These are phyloP conservation scores for Agrotis clavis DNA, from an alignment of 2,888 invertebrate genomes.

Conservation along the genomic window DNA sequence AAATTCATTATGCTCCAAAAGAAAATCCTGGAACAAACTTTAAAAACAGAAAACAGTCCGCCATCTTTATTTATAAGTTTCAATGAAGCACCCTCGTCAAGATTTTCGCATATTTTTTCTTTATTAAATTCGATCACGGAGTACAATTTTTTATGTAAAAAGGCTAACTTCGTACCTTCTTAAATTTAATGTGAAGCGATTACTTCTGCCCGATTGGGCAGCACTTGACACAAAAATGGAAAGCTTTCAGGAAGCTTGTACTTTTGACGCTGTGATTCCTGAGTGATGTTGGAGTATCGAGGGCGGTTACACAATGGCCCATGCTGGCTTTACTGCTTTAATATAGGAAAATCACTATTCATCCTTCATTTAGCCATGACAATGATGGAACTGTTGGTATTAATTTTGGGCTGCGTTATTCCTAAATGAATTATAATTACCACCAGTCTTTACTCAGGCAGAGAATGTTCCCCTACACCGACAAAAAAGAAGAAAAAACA, in stretches of 20 bases:
- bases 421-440: neutral
- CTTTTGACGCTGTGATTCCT: slow-evolving; percentile 54
- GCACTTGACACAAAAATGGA: slow-evolving; percentile 62
- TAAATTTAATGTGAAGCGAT: slow-evolving; percentile 60
- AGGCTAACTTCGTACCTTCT: slow-evolving; percentile 52
- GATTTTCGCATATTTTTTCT: slow-evolving; percentile 57
- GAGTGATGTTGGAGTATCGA: slow-evolving; percentile 40
- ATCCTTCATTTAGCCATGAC: slow-evolving; percentile 11
- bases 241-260: slow-evolving; percentile 59
- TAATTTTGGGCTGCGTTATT: neutral
- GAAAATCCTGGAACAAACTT: slow-evolving; percentile 42
- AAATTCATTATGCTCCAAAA: slow-evolving; percentile 38
- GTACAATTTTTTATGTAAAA: slow-evolving; percentile 53
- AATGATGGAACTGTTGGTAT: slow-evolving; percentile 25
- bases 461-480: neutral
- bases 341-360: slow-evolving; percentile 39
- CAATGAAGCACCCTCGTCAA: slow-evolving; percentile 52
- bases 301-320: slow-evolving; percentile 33
- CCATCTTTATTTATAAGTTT: slow-evolving; percentile 65
- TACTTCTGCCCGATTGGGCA: slow-evolving; percentile 61
- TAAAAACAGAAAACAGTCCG: slow-evolving; percentile 43
- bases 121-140: slow-evolving; percentile 58
- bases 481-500: neutral
- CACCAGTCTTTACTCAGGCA: neutral
- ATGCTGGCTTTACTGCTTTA: slow-evolving; percentile 27